A percentile compares a stretch with the other conserved stretches of the same genome.
phyloP scores from a whole-genome alignment of 2,797 vertebrate species.

The Spizella passerina region DNA sequence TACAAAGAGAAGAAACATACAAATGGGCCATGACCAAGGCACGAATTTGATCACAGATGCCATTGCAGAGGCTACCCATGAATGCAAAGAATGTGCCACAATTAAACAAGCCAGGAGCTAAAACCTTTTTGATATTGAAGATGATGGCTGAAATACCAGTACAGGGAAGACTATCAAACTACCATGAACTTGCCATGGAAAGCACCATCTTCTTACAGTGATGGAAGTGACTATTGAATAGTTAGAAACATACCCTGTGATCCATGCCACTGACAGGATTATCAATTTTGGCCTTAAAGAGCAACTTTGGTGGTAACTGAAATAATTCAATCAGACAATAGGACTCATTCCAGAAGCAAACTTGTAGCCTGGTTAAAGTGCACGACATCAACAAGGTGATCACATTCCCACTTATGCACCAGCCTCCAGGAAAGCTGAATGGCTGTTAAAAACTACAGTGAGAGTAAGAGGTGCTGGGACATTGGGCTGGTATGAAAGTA shows the following conservation, averaged over 20 bases:
- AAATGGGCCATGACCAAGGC: neutral
- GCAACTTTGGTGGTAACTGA: neutral
- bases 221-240: neutral
- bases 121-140: neutral
- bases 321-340: neutral
- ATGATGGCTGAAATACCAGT: neutral
- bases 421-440: neutral
- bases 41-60: neutral
- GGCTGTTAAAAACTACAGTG: neutral
- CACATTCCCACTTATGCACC: neutral
- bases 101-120: neutral
- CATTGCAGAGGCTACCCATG: neutral
- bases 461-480: neutral
- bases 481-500: neutral
- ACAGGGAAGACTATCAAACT: neutral
- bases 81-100: neutral
- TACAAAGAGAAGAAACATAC: neutral
- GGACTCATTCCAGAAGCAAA: neutral
- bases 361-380: neutral
- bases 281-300: neutral
- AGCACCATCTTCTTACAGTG: neutral
- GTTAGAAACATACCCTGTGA: neutral
- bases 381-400: neutral
- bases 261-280: too few relatives aligned
- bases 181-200: neutral